These are phyloP conservation scores for Archaeoteleia sp. DNA, from an alignment of 2,888 invertebrate genomes.

Conservation along the genomic window DNA sequence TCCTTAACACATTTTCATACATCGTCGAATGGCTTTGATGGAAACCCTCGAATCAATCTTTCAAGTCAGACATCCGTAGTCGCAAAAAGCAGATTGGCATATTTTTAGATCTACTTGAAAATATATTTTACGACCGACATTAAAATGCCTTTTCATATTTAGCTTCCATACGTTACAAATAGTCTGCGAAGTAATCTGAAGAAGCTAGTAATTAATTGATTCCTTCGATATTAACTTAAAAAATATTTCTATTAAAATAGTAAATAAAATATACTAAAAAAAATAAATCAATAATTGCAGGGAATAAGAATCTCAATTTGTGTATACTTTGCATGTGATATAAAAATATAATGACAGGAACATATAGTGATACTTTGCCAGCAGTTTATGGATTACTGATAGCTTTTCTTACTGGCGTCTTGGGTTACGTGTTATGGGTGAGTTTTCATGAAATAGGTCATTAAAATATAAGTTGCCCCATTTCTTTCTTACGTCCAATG, in stretches of 20 bases:
- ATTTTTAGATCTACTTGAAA: conserved; percentile 31
- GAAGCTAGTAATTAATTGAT: conserved; percentile 27
- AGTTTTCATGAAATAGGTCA: conserved; percentile 53
- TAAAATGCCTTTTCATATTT: conserved; percentile 5
- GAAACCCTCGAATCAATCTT: conserved; percentile 37
- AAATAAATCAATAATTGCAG: conserved; percentile 2
- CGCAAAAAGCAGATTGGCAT: conserved; percentile 55
- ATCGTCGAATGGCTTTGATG: too few species aligned
- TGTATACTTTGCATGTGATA: conserved; percentile 9
- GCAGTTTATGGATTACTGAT: conserved; percentile 70
- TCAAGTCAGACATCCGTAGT: conserved; percentile 36
- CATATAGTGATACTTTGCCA: conserved; percentile 66
- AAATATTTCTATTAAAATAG: too few species aligned
- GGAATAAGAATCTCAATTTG: conserved; percentile 30
- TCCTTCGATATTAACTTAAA: too few species aligned
- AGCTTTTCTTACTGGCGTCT: conserved; percentile 68
- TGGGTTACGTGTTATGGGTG: conserved; percentile 72
- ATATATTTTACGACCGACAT: conserved; percentile 28
- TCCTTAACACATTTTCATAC: too few species aligned
- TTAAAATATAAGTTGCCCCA: background rate
- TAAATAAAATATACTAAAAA: too few species aligned
- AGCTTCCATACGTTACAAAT: conserved; percentile 24
- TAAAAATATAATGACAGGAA: conserved; percentile 41
- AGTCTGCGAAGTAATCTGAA: conserved; percentile 28
- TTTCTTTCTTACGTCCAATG: too few species aligned